Evolutionary conservation across 2,113 vertebrate species (phyloP).

Genomic region (Aix galericulata): DNA sequence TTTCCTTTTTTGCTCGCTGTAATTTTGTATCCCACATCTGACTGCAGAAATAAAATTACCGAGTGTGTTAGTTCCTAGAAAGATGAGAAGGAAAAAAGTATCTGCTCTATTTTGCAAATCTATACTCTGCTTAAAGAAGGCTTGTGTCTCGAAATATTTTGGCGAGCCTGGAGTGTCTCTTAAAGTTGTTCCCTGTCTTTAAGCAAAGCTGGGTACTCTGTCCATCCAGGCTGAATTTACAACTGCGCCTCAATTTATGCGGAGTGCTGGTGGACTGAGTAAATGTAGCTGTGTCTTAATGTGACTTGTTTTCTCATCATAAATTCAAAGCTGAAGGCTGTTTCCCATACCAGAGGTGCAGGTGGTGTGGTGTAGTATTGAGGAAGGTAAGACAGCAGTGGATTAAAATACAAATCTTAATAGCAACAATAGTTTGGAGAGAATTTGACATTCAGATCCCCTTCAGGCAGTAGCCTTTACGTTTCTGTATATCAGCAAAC

Average conservation of each 20-base stretch:
- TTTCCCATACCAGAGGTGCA: not conserved
- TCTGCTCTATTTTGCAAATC: not conserved
- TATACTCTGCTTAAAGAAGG: not conserved
- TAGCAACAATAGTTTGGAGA: not conserved
- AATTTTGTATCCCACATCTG: not conserved
- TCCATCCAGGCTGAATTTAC: not conserved
- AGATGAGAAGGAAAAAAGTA: not conserved
- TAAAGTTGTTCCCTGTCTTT: not conserved
- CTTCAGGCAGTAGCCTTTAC: constrained; percentile 29
- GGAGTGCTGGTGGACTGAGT: not conserved
- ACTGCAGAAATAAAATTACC: not conserved
- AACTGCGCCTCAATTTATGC: not conserved
- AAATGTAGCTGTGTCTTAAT: not conserved
- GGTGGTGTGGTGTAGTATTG: not conserved
- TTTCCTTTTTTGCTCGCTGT: constrained; percentile 15
- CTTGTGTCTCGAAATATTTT: constrained; percentile 13
- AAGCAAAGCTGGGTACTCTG: not conserved
- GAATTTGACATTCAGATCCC: not conserved
- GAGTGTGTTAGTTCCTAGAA: constrained; percentile 33
- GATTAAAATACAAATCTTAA: not conserved
- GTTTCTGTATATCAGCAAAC: constrained; percentile 28
- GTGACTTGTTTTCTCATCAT: not conserved
- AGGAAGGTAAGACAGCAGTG: not conserved
- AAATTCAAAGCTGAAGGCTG: not conserved
- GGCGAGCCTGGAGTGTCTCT: not conserved